Evolutionary conservation across 2,888 invertebrate species (phyloP).

Genomic region (Arrhopalites spinosus): DNA sequence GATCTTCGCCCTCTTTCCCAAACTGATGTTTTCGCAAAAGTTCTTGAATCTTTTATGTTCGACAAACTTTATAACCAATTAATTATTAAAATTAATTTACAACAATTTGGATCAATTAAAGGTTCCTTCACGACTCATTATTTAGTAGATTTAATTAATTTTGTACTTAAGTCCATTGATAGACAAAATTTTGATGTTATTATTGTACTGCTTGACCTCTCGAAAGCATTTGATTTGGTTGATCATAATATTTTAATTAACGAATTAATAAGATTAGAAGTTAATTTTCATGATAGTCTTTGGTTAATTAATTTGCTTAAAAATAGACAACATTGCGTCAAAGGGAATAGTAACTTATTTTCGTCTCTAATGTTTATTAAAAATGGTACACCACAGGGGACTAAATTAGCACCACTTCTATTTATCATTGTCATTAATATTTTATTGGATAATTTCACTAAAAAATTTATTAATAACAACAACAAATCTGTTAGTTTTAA

Average conservation of each 20-base stretch:
- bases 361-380: background rate
- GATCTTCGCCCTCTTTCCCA: slow-evolving; percentile 11
- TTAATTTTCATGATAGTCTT: background rate
- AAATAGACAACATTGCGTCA: background rate
- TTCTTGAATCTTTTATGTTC: slow-evolving; percentile 12
- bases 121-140: background rate
- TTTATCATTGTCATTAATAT: background rate
- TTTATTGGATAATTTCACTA: background rate
- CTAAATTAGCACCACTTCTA: background rate
- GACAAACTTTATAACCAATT: slow-evolving; percentile 3
- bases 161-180: background rate
- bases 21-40: slow-evolving; percentile 17
- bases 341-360: background rate
- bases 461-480: background rate
- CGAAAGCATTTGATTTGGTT: slow-evolving; percentile 9
- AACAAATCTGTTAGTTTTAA: background rate
- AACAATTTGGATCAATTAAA: slow-evolving; percentile 5
- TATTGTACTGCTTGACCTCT: background rate
- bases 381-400: background rate
- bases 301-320: slow-evolving; percentile 3
- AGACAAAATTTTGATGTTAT: background rate
- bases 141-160: background rate
- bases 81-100: background rate
- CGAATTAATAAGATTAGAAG: slow-evolving; percentile 8
- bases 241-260: background rate